A percentile compares a stretch with the other conserved stretches of the same genome.
Conservation (phyloP, 2,113 vertebrate species). For the Emberiza fucata region DNA sequence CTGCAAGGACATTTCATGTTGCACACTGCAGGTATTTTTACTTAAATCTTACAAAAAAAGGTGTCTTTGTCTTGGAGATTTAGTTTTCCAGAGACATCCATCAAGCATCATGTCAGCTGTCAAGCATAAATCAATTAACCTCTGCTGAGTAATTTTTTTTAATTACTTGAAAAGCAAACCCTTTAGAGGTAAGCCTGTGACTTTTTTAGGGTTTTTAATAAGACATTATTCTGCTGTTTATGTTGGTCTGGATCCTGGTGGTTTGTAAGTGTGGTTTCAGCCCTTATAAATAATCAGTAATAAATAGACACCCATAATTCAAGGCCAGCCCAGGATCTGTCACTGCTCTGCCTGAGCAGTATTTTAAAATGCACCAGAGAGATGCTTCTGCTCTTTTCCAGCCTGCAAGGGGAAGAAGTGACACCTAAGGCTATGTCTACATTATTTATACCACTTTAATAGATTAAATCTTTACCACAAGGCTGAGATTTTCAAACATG, state of each 20-base stretch:
- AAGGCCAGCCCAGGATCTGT: neutral
- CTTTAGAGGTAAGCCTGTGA: neutral
- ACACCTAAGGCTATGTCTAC: conserved; percentile 74
- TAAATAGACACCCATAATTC: neutral
- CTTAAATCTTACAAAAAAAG: neutral
- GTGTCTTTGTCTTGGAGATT: neutral
- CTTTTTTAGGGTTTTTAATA: neutral
- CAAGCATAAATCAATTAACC: conserved; percentile 18
- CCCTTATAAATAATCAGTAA: conserved; percentile 38
- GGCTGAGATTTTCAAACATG: conserved; percentile 70
- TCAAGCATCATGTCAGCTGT: neutral
- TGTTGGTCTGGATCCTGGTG: conserved; percentile 21
- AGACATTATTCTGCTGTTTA: neutral
- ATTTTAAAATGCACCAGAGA: conserved; percentile 52
- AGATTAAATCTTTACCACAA: conserved; percentile 77
- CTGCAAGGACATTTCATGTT: neutral
- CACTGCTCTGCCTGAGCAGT: neutral
- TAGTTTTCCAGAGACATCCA: neutral
- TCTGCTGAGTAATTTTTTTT: neutral
- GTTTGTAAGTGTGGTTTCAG: conserved; percentile 12
- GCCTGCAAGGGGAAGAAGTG: conserved; percentile 58
- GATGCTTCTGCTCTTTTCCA: conserved; percentile 26
- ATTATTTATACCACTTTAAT: conserved; percentile 77
- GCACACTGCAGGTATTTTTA: neutral
- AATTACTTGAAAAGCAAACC: conserved; percentile 1